phyloP scores from a whole-genome alignment of 1,140 invertebrate species.

The Holcopasites calliopsidis region DNA sequence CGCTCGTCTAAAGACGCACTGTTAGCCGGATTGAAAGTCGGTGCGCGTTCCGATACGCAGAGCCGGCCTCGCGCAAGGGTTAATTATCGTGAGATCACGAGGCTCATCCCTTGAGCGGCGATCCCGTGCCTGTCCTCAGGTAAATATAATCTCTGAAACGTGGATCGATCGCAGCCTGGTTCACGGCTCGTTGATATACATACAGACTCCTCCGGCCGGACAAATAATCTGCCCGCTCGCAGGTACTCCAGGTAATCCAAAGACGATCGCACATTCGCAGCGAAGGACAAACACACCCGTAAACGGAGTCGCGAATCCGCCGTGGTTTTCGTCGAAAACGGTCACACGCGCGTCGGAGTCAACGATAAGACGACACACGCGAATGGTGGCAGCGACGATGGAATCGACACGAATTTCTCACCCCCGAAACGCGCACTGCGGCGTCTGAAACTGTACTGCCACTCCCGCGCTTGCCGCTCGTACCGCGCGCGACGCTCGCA shows the following conservation, averaged over 20 bases:
- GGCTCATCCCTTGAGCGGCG: not conserved
- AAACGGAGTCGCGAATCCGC: too few relatives aligned
- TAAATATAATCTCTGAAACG: slow-evolving; percentile 45
- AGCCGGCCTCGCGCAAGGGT: not conserved
- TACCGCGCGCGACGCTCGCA: slow-evolving; percentile 23
- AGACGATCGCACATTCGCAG: slow-evolving; percentile 47
- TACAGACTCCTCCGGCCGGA: slow-evolving; percentile 5
- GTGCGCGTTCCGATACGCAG: not conserved
- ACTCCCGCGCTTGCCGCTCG: slow-evolving; percentile 55
- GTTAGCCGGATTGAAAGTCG: slow-evolving; percentile 24
- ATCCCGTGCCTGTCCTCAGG: not conserved
- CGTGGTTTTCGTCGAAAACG: too few relatives aligned
- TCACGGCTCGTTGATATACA: slow-evolving; percentile 42
- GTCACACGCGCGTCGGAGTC: not conserved
- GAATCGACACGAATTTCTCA: slow-evolving; percentile 1
- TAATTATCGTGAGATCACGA: slow-evolving; percentile 21
- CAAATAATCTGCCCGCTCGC: slow-evolving; percentile 49
- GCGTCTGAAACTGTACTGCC: slow-evolving; percentile 72
- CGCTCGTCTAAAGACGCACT: not conserved
- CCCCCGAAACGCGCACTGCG: slow-evolving; percentile 59
- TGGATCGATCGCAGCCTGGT: slow-evolving; percentile 50
- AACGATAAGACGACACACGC: not conserved
- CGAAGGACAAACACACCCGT: slow-evolving; percentile 29
- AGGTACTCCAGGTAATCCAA: slow-evolving; percentile 55
- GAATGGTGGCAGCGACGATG: not conserved